Conservation (phyloP, 2,888 invertebrate species). For the Drosophila falleni region DNA sequence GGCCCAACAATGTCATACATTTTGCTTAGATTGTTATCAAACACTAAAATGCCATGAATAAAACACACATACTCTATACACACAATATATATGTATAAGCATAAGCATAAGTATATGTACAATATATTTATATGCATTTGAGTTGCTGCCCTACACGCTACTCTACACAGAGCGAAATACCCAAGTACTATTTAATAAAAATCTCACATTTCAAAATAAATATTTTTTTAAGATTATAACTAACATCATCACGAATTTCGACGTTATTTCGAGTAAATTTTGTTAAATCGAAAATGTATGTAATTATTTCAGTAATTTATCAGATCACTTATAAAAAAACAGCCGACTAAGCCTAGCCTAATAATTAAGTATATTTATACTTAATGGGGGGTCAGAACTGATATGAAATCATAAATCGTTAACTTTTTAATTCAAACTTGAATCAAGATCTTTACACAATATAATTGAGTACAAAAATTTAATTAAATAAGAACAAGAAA, state of each 20-base stretch:
- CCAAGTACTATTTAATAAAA: neutral
- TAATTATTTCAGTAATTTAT: no score
- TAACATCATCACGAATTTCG: neutral
- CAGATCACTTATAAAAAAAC: no score
- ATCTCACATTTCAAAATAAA: neutral
- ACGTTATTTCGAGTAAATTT: no score
- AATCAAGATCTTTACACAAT: no score
- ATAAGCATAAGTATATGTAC: slow-evolving; percentile 4
- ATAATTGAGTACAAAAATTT: neutral
- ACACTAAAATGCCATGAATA: slow-evolving; percentile 76
- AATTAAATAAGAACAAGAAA: no score
- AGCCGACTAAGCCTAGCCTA: no score
- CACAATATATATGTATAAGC: slow-evolving; percentile 11
- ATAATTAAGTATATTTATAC: neutral
- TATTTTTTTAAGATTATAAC: neutral
- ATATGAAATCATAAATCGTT: no score
- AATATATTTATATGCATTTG: slow-evolving; percentile 19
- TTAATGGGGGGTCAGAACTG: neutral
- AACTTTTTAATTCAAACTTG: neutral
- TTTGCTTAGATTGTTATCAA: slow-evolving; percentile 77
- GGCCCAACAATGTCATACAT: slow-evolving; percentile 73
- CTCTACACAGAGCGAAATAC: neutral
- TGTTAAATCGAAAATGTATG: no score
- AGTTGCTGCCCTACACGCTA: slow-evolving; percentile 18
- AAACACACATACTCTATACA: slow-evolving; percentile 44